These are phyloP conservation scores for Melanostoma mellinum DNA, from an alignment of 2,888 invertebrate genomes.

Conservation along the genomic window DNA sequence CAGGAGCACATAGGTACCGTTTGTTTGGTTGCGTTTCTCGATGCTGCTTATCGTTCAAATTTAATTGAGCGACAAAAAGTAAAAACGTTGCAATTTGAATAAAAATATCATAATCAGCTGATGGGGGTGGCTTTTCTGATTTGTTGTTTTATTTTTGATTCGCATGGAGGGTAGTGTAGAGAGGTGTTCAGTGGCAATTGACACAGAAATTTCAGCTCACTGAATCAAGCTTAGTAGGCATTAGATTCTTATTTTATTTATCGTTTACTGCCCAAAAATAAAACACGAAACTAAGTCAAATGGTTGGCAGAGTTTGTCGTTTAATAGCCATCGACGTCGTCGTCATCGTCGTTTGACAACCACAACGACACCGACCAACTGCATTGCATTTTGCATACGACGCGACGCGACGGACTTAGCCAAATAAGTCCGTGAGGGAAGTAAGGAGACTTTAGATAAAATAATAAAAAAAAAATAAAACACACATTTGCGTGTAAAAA, in stretches of 20 bases:
- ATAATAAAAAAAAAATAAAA: neutral
- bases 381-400: neutral
- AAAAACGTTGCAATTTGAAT: slow-evolving; percentile 64
- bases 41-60: slow-evolving; percentile 49
- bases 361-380: neutral
- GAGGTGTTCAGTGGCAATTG: slow-evolving; percentile 45
- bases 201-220: slow-evolving; percentile 64
- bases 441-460: neutral
- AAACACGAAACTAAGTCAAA: slow-evolving; percentile 29
- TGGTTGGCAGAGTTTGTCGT: slow-evolving; percentile 30
- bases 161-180: neutral
- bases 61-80: slow-evolving; percentile 69
- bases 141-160: neutral
- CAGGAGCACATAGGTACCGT: neutral
- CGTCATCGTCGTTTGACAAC: slow-evolving; percentile 11
- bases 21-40: slow-evolving; percentile 19
- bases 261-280: slow-evolving; percentile 19
- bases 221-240: slow-evolving; percentile 49
- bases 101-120: slow-evolving; percentile 68
- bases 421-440: slow-evolving; percentile 37
- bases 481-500: slow-evolving; percentile 56
- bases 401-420: neutral
- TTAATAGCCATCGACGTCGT: slow-evolving; percentile 22
- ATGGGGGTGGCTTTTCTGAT: slow-evolving; percentile 4
- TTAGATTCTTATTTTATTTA: slow-evolving; percentile 45